Conservation (phyloP, 2,113 vertebrate species). For the Tylochromis polylepis region DNA sequence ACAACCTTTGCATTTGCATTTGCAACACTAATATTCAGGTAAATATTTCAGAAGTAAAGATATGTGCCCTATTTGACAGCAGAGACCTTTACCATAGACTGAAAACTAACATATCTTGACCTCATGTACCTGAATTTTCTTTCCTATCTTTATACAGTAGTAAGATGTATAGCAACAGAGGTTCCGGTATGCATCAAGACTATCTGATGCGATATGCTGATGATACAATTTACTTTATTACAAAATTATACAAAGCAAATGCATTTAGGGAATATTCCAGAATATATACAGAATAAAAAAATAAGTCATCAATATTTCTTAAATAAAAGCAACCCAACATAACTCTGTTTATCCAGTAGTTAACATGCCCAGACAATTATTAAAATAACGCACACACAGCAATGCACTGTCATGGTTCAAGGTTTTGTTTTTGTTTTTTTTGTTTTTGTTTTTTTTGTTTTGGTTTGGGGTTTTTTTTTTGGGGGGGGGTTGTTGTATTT, state of each 20-base stretch:
- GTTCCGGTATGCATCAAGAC: background rate
- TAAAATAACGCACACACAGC: background rate
- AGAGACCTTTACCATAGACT: background rate
- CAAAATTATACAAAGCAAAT: background rate
- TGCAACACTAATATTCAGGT: background rate
- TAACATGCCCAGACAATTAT: background rate
- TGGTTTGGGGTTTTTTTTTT: rapidly evolving
- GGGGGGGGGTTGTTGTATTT: too few species aligned
- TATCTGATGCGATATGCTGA: background rate
- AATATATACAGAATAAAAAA: background rate
- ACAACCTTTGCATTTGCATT: background rate
- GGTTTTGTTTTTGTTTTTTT: background rate
- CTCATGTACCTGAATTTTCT: background rate
- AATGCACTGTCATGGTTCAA: background rate
- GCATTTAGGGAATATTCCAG: background rate
- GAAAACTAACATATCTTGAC: background rate
- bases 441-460: background rate
- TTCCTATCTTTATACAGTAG: background rate
- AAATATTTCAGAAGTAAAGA: background rate
- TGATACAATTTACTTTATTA: background rate
- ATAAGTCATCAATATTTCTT: background rate
- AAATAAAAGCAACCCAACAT: background rate
- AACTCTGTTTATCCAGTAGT: too few species aligned
- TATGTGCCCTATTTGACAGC: background rate
- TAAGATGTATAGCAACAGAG: background rate